Base-by-base conservation (phyloP, 2,888 invertebrate genomes). In the Harmothoe impar region DNA sequence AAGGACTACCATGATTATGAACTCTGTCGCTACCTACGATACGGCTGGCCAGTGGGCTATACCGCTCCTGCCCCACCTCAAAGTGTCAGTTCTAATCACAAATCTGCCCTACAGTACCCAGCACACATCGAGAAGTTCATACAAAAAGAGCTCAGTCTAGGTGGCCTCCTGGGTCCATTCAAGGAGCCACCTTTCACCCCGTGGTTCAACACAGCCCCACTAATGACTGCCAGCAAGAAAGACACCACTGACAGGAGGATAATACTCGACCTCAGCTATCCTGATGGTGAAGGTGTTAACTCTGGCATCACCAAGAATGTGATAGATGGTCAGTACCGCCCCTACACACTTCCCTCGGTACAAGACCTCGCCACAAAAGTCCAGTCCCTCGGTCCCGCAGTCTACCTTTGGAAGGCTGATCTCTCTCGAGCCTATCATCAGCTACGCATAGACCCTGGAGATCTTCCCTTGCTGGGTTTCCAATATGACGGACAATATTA, bases 31-130 rank as follows among this genome's bases (percentile, higher is more conserved):
- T 78, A 29, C 31, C 78, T 78, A 7, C 3, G 29, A 78, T 78
- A 78, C 35, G 78, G 78, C 17, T 78, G 78, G 78, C 78, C 78
- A 78, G 78, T 78, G 17, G 31, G n/a, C 20, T 78, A 78, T 29
- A 25, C 12, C 20, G n/a, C 78, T 3, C 17, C 3, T 3, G n/a
- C 78, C 31, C 31, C 35, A 20, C 78, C 31, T 25, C 3, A 20
- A 5, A 1, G 10, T 7, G 3, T 25, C 1, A 0, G 1, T 5
- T 20, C 12, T 10, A 78, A 78, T 29, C 78, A 78, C 31, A 7
- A 1, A 7, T 78, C 78, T 10, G 78, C 78, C 5, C 1, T 5
- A 78, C 3, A 17, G 5, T 29, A 29, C n/a, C 33, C 31, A 78
- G 3, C 20, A 35, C 5, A 1, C 0, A 35, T 78, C 3, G 29